These are phyloP conservation scores for Calameuta filiformis DNA, from an alignment of 2,888 invertebrate species.

Conservation along the genomic window DNA sequence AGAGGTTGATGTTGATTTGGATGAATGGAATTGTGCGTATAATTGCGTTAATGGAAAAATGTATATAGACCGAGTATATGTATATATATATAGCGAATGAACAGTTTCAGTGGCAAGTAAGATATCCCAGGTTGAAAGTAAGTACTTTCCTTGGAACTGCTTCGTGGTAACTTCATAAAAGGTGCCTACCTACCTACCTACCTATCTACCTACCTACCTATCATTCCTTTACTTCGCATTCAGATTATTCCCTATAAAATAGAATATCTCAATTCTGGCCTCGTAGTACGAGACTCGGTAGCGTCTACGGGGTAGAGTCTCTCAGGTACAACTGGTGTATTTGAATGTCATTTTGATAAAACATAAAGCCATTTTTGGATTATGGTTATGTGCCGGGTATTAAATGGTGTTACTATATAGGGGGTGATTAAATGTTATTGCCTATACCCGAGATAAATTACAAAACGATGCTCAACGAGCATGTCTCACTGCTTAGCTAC, in stretches of 20 bases:
- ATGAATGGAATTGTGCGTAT: slow-evolving; percentile 60
- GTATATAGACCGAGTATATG: background rate
- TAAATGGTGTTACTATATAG: background rate
- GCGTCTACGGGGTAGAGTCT: background rate
- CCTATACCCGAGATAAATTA: background rate
- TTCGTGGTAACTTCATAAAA: slow-evolving; percentile 60
- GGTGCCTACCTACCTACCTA: slow-evolving; percentile 32
- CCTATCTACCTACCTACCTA: slow-evolving; percentile 27
- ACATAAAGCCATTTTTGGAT: background rate
- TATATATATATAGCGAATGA: slow-evolving; percentile 26
- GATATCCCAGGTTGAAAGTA: slow-evolving; percentile 47
- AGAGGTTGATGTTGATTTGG: slow-evolving; percentile 58
- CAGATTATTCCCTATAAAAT: slow-evolving; percentile 60
- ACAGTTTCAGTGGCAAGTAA: slow-evolving; percentile 39
- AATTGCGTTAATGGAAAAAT: slow-evolving; percentile 63
- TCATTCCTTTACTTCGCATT: slow-evolving; percentile 40
- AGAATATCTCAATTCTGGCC: slow-evolving; percentile 57
- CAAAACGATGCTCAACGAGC: background rate
- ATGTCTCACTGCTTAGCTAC: background rate
- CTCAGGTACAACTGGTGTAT: slow-evolving; percentile 28
- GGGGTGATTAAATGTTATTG: background rate
- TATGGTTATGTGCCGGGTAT: background rate
- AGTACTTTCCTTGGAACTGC: slow-evolving; percentile 47
- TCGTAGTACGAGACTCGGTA: slow-evolving; percentile 6
- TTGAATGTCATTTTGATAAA: background rate